Evolutionary conservation across 2,113 vertebrate genomes (phyloP), one percentile per base, ranked within the genome.

Genomic region (Eulemur rufifrons): DNA sequence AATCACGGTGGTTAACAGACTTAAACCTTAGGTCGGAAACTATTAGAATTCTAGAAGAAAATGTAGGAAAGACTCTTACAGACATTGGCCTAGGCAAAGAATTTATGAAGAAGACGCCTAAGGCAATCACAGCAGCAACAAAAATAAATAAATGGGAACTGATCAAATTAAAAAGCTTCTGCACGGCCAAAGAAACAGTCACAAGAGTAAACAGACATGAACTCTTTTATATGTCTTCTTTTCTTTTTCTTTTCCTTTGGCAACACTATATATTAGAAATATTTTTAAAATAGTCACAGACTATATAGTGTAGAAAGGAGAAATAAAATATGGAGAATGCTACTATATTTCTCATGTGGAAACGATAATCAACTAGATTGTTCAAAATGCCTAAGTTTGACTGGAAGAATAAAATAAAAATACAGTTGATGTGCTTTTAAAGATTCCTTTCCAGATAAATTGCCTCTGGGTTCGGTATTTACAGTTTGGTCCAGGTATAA

Each of bases 381-480:
- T 63, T 54, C 61, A 95, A 98, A 95, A 97, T 95, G 91, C 80
- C 84, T 96, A 86, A 64, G 66, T 92, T 95, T 77, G 83, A 54
- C 63, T 94, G 56, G 17, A 97, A 96, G 25, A 95, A 69, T 73
- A 47, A 95, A 96, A 83, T 64, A 39, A 42, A 82, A 97, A 94
- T 95, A 50, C 81, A 97, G 97, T 94, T 91, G 92, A 97, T 97
- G 61, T 87, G 85, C 50, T 97, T 92, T 96, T 71, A 96, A 97
- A 89, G 2, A 76, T 92, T 97, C 63, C 83, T 95, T 98, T 98
- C 66, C 83, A 98, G 94, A 96, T 95, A 96, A 83, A 94, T 76
- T 82, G 89, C 66, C 59, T 96, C 80, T 95, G 86, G 83, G 27
- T 94, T 97, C 59, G 56, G 29, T 68, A 91, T 97, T 98, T 98